Evolutionary conservation across 2,888 invertebrate genomes (phyloP).

Genomic region (Temnothorax ravouxi): DNA sequence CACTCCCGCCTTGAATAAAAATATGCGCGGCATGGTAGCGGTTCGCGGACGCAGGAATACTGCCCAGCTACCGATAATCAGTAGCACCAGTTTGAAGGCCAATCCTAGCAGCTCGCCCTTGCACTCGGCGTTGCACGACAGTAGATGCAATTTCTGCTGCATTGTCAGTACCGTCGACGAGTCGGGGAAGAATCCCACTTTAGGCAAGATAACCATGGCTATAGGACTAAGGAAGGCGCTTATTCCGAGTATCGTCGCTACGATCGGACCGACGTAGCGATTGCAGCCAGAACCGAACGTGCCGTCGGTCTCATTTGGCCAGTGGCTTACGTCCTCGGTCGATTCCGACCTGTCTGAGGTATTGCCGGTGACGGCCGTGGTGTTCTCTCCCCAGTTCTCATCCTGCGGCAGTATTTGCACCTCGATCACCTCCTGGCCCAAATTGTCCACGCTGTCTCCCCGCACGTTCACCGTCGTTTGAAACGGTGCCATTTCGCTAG

Average conservation of each 20-base stretch:
- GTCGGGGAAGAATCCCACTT: conserved; percentile 94
- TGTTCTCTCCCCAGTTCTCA: conserved; percentile 99
- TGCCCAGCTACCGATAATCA: conserved; percentile 97
- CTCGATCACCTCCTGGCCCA: conserved; percentile 97
- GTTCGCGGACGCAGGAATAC: conserved; percentile 94
- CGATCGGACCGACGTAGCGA: conserved; percentile 93
- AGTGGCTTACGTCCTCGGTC: conserved; percentile 95
- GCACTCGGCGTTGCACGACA: conserved; percentile 97
- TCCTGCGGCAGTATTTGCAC: conserved; percentile 98
- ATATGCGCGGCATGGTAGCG: conserved; percentile 96
- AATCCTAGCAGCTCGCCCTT: conserved; percentile 97
- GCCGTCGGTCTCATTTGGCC: conserved; percentile 92
- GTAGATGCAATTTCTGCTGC: conserved; percentile 90
- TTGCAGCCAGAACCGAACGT: conserved; percentile 92
- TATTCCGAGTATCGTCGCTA: conserved; percentile 93
- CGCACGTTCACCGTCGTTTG: conserved; percentile 93
- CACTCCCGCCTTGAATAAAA: conserved; percentile 96
- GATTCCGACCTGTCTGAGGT: conserved; percentile 98
- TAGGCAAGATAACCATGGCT: conserved; percentile 97
- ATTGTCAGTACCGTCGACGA: conserved; percentile 89
- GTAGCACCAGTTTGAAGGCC: conserved; percentile 95
- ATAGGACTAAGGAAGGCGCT: conserved; percentile 96
- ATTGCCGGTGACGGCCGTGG: conserved; percentile 98
- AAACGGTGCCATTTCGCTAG: conserved; percentile 93
- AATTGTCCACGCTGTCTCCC: conserved; percentile 90